Percentiles rank a stretch among this genome's conserved stretches.
These are phyloP conservation scores for Synanthedon myopaeformis DNA, from an alignment of 2,888 invertebrate genomes.

Conservation along the genomic window DNA sequence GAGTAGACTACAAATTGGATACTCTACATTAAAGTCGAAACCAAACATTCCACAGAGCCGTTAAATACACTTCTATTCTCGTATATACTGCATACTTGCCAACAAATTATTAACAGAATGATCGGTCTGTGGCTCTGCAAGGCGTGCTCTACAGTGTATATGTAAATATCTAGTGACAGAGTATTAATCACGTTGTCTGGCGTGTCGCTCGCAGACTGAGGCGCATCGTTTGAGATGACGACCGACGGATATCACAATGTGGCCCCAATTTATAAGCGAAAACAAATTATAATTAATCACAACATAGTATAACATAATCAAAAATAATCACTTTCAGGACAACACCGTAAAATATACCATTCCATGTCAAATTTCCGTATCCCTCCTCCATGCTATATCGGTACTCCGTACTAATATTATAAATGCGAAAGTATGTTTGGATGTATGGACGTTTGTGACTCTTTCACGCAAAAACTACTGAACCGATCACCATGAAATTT, in stretches of 20 bases:
- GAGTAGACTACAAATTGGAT: neutral
- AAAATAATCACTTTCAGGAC: too few relatives aligned
- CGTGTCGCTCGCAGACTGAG: slow-evolving; percentile 20
- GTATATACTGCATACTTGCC: neutral
- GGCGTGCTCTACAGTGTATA: slow-evolving; percentile 1
- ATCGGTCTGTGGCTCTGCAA: neutral
- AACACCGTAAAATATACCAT: too few relatives aligned
- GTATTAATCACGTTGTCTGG: slow-evolving; percentile 24
- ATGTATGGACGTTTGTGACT: too few relatives aligned
- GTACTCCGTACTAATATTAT: too few relatives aligned
- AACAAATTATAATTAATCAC: neutral
- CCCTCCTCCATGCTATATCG: too few relatives aligned
- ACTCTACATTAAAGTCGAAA: neutral
- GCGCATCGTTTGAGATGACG: slow-evolving; percentile 13
- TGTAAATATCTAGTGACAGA: slow-evolving; percentile 20
- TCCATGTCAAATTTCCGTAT: too few relatives aligned
- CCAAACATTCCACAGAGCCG: neutral
- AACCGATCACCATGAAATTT: too few relatives aligned
- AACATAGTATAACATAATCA: too few relatives aligned
- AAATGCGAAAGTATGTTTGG: too few relatives aligned
- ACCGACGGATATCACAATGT: slow-evolving; percentile 1
- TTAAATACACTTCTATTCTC: neutral
- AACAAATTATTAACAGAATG: too few relatives aligned
- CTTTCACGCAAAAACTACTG: too few relatives aligned
- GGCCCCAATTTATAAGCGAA: slow-evolving; percentile 4